These are phyloP conservation scores for Geotrypetes seraphini DNA, from an alignment of 2,797 vertebrate genomes.

Conservation along the genomic window DNA sequence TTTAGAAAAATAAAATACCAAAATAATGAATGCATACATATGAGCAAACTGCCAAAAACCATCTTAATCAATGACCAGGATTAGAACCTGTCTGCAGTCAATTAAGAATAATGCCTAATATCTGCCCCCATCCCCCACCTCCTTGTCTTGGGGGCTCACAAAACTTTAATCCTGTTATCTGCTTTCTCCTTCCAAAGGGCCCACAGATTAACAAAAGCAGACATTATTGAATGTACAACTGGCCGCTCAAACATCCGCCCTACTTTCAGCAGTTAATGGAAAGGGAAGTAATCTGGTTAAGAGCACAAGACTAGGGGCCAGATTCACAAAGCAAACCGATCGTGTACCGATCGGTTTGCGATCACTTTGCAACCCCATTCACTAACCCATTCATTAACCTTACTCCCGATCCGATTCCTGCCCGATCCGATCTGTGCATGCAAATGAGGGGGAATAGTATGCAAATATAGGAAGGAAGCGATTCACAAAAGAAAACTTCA, in stretches of 20 bases:
- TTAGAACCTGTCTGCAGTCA: constrained; percentile 59
- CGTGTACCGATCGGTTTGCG: no score
- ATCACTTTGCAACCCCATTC: no score
- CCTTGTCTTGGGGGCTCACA: constrained; percentile 25
- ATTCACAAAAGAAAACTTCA: no score
- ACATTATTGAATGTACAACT: constrained; percentile 75
- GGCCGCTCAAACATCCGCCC: constrained; percentile 84
- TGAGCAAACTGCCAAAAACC: constrained; percentile 33
- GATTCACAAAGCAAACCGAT: no score
- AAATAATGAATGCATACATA: constrained; percentile 43
- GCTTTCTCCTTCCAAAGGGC: constrained; percentile 50
- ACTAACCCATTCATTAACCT: no score
- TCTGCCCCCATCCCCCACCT: constrained; percentile 33
- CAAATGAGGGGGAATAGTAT: no score
- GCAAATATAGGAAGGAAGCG: no score
- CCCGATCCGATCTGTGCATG: no score
- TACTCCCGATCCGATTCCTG: no score
- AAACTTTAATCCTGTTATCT: constrained; percentile 77
- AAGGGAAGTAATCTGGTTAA: constrained; percentile 79
- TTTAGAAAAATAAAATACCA: accelerated
- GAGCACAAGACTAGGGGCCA: constrained; percentile 50
- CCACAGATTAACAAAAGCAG: constrained; percentile 63
- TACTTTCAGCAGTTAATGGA: constrained; percentile 65
- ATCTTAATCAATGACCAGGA: constrained; percentile 57
- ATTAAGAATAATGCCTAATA: constrained; percentile 61